Percentiles rank a stretch among this genome's conserved stretches.
Conservation (phyloP, 2,888 invertebrate genomes). For the Amiota communis region DNA sequence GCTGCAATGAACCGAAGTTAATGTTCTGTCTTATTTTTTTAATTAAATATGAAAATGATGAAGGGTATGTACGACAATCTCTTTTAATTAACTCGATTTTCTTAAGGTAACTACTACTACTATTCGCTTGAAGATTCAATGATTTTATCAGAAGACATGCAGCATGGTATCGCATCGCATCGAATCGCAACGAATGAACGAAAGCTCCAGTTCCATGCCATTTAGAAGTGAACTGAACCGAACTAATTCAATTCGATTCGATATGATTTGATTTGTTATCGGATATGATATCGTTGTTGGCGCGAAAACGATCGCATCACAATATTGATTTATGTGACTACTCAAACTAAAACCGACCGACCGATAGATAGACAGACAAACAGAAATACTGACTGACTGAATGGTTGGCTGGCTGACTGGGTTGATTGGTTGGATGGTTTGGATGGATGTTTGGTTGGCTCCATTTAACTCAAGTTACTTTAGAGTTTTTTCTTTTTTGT, state of each 20-base stretch:
- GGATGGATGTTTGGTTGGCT: too few species aligned
- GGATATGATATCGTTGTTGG: slow-evolving; percentile 20
- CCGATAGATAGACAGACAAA: background rate
- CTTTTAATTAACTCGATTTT: background rate
- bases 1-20: too few species aligned
- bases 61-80: too few species aligned
- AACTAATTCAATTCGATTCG: slow-evolving; percentile 4
- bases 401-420: background rate
- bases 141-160: background rate
- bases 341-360: too few species aligned
- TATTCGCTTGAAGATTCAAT: background rate
- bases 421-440: slow-evolving; percentile 33
- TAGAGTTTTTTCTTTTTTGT: too few species aligned
- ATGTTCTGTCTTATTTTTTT: background rate
- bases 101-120: background rate
- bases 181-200: background rate
- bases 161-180: background rate
- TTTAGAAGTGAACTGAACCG: background rate
- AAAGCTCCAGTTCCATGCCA: too few species aligned
- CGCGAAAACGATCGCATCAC: slow-evolving; percentile 31
- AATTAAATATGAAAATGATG: background rate
- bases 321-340: slow-evolving; percentile 50
- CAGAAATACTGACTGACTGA: background rate
- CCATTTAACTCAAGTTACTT: too few species aligned
- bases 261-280: background rate